Evolutionary conservation across 1,140 invertebrate genomes (phyloP), one percentile per base, ranked within the genome.

Genomic region (Sitodiplosis mosellana): DNA sequence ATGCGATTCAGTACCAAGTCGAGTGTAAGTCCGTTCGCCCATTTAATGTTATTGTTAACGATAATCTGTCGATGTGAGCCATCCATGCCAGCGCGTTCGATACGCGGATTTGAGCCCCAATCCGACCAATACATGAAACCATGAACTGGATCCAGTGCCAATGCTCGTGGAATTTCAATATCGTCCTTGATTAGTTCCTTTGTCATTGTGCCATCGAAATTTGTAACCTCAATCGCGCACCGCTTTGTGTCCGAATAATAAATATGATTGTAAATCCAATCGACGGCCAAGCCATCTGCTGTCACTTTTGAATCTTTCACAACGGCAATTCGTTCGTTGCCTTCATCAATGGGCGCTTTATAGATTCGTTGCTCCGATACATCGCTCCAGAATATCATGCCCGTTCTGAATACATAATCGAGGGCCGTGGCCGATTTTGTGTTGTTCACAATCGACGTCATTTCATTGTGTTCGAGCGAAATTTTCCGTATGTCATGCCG

Each of bases 51-150:
- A 48, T 78, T 83, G 11, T 78, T 80, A 1, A 97, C 82, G 53
- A 97, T 86, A 6, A 79, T 76, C 59, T 82, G 75, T 21, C 92
- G 71, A 59, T 92, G 83, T 11, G 81, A 80, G 19, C 95, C 94
- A 64, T 98, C 94, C 87, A 98, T 90, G 40, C 83, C 83, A 41
- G 89, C 87, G 48, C 87, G 73, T 66, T 97, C 92, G 54, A 98
- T 97, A 56, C 85, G 80, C n/a, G 90, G 76, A 45, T 77, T 74
- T 49, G 82, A 73, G 52, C 93, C 91, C 90, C 92, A 96, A 63
- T 97, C 93, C 1, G 86, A 89, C 91, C 92, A 96, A 65, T 88
- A 95, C 80, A 96, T 86, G 81, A 87, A 92, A 2, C 90, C 90
- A 58, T 92, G 83, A n/a, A 87, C 65, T 22, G 94, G 94, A 76